Percentiles rank a stretch among this genome's conserved stretches.
These are phyloP conservation scores for Hypolimnas misippus DNA, from an alignment of 2,888 invertebrate species.

Conservation along the genomic window DNA sequence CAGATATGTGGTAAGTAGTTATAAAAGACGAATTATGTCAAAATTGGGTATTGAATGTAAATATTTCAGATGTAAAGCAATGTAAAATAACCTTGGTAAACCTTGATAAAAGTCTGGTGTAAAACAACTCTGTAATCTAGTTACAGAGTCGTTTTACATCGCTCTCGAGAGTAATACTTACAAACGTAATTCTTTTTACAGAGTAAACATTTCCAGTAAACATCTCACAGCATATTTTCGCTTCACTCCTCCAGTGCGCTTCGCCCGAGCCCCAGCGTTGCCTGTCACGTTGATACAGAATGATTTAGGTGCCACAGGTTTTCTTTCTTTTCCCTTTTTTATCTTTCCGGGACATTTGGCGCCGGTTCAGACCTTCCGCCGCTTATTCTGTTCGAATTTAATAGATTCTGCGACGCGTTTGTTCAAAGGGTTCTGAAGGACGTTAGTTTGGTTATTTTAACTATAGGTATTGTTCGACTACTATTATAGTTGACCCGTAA, in stretches of 20 bases:
- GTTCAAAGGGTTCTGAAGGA: conserved; percentile 24
- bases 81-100: too few relatives aligned
- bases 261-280: conserved; percentile 20
- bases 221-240: not conserved
- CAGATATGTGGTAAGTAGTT: too few relatives aligned
- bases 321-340: conserved; percentile 44
- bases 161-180: too few relatives aligned
- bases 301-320: conserved; percentile 47
- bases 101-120: too few relatives aligned
- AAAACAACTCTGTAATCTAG: too few relatives aligned
- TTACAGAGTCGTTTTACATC: too few relatives aligned
- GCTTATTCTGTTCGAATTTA: conserved; percentile 42
- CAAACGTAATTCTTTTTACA: too few relatives aligned
- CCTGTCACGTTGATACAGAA: conserved; percentile 45
- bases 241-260: not conserved
- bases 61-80: too few relatives aligned
- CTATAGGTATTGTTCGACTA: not conserved
- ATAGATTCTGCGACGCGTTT: conserved; percentile 33
- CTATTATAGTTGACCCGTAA: not conserved
- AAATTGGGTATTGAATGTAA: too few relatives aligned
- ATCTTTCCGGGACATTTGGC: conserved; percentile 53
- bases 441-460: not conserved
- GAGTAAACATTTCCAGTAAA: too few relatives aligned
- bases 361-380: conserved; percentile 41
- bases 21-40: too few relatives aligned